Evolutionary conservation across 2,113 vertebrate genomes (phyloP), one percentile per base, ranked within the genome.

Genomic region (Condylura cristata): DNA sequence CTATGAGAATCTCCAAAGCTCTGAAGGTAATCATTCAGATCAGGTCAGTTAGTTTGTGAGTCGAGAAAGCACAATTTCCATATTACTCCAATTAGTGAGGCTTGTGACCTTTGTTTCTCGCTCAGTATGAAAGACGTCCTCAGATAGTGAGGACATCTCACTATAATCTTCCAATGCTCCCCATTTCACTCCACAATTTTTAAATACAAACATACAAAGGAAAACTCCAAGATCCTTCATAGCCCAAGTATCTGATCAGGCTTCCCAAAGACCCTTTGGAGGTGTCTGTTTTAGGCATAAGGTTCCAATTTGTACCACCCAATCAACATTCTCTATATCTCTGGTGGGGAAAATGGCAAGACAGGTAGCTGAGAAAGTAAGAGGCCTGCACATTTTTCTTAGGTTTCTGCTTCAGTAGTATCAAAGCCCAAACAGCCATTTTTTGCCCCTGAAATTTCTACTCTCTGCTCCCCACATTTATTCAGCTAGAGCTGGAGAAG

Each of bases 1-100:
- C 91, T 66, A 89, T 3, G 5, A 60, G 58, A 61, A n/a, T 86
- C 28, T 94, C 83, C 95, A 75, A 66, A 88, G 28, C 4, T 81
- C 71, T 68, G n/a, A 71, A 87, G 18, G 65, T 9, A 61, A 30
- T 28, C 51, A 56, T 44, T 58, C 80, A 93, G n/a, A 86, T 14
- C 9, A 34, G 44, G 26, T 89, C 72, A 65, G 2, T 85, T 91
- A 76, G 85, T 83, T 88, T 39, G 4, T 2, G 8, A 48, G 65
- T 30, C 3, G 0, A 58, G 20, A 92, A 0, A 0, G 41, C 39
- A 75, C 32, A 20, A 81, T 90, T 95, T 79, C 76, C 32, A 71
- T 37, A 78, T 86, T 71, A 53, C 44, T 6, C 61, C 92, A 90
- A 61, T 86, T 41, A 74, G 46, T 22, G 26, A 41, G 58, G 37